Evolutionary conservation across 2,888 invertebrate genomes (phyloP).

Genomic region (Chrysopilus asiliformis): DNA sequence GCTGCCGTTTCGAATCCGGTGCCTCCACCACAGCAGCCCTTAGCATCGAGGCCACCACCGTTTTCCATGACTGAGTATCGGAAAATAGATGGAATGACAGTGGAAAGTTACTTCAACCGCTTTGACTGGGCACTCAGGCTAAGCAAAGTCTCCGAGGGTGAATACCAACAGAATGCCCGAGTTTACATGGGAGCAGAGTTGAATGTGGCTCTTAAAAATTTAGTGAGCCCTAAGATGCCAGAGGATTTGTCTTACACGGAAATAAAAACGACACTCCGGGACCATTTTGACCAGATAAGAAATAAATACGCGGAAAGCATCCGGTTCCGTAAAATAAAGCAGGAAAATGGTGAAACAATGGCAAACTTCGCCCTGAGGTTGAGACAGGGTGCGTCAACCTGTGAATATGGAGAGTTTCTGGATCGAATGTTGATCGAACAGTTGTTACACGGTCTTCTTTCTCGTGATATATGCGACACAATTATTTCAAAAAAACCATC

Average conservation of each 20-base stretch:
- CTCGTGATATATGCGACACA: conserved; percentile 9
- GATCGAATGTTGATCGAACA: conserved; percentile 14
- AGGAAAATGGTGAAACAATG: conserved; percentile 6
- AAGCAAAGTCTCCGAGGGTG: too few species aligned
- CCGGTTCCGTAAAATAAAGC: conserved; percentile 9
- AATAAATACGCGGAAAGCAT: conserved; percentile 13
- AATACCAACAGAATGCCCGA: too few species aligned
- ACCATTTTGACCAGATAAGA: conserved; percentile 9
- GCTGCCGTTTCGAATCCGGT: too few species aligned
- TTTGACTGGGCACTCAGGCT: too few species aligned
- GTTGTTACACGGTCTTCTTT: conserved; percentile 11
- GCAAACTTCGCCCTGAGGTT: conserved; percentile 10
- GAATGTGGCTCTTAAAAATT: neutral
- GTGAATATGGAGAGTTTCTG: conserved; percentile 12
- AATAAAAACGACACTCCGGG: neutral
- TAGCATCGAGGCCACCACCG: too few species aligned
- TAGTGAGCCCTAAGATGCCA: neutral
- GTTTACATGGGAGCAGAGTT: too few species aligned
- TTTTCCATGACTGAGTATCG: too few species aligned
- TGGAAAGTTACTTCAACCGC: too few species aligned
- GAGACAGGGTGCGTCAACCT: conserved; percentile 11
- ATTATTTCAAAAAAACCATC: conserved; percentile 12
- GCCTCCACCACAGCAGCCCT: too few species aligned
- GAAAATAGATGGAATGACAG: too few species aligned
- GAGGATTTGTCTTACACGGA: neutral